Percentiles rank a stretch among this genome's conserved stretches.
Conservation (phyloP, 2,888 invertebrate genomes). For the Troilus luridus region DNA sequence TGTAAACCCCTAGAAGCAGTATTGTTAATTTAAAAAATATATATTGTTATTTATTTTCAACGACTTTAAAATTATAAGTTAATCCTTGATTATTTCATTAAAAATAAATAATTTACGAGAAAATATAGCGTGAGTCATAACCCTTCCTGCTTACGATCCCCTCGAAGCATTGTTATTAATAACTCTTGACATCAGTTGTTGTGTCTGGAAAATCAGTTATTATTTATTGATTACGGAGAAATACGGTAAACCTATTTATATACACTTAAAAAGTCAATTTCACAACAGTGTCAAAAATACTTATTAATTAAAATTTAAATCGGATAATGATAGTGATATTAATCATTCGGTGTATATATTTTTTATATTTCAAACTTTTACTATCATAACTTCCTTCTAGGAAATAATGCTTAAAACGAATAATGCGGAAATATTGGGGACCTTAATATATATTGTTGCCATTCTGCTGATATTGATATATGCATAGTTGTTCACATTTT, state of each 20-base stretch:
- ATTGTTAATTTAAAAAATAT: not conserved
- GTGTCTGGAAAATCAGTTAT: not conserved
- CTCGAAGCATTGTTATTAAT: not conserved
- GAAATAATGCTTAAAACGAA: not conserved
- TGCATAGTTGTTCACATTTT: too few species aligned
- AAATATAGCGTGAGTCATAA: not conserved
- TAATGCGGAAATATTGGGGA: not conserved
- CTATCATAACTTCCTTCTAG: too few species aligned
- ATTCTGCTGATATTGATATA: too few species aligned
- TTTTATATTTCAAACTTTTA: too few species aligned
- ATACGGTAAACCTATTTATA: not conserved
- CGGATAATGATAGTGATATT: not conserved
- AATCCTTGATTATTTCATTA: not conserved
- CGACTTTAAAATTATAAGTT: not conserved
- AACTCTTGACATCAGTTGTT: conserved; percentile 25
- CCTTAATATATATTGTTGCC: not conserved
- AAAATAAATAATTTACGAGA: not conserved
- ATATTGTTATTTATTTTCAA: not conserved
- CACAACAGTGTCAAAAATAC: not conserved
- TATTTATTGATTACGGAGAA: too few species aligned
- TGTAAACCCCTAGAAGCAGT: not conserved
- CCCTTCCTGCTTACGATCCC: not conserved
- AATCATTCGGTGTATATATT: not conserved
- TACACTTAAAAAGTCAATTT: not conserved
- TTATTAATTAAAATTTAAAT: not conserved